Base-by-base conservation (phyloP, 1,140 invertebrate genomes). In the Drosophila asahinai region DNA sequence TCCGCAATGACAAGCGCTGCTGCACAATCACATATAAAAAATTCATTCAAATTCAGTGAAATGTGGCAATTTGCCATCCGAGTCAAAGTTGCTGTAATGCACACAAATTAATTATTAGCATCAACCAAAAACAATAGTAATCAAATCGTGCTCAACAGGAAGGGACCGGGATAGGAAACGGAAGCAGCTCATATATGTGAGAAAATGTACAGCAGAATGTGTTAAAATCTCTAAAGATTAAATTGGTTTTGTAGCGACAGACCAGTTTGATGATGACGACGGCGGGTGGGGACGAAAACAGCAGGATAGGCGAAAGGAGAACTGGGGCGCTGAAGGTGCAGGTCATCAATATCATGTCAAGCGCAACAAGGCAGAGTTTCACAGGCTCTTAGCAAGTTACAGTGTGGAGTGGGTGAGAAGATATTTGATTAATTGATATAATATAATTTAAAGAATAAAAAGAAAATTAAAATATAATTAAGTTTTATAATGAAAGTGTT, bases 171-270 rank as follows among this genome's bases (percentile, higher is more conserved):
- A 72, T 72, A 59, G 75, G 75, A 80, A 87, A 61, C 47, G 73
- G 77, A 77, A 68, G 70, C 19, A 30, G 59, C 65, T 77, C 30
- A 8, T 15, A 49, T 15, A 19, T 61, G 42, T 52, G 52, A 22
- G 27, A 40, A 54, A 12, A 38, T 33, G 49, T 19, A 42, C 27
- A 38, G 27, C 11, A 54, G 43, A 89, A 89, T 87, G 84, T 89
- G 84, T 79, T 72, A 89, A 87, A 87, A 89, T 87, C 84, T 87
- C 84, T 65, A 55, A 89, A 87, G 84, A 87, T 87, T 87, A 75
- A 87, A 78, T 86, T 81, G 80, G 17, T 63, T 59, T 77, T 58
- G 67, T 68, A 74, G 49, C 48, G 80, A 47, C 47, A 68, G 66
- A 65, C 55, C 75, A 38, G 61, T 54, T 66, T 40, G 36, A 25